These are phyloP conservation scores for Frieseomelitta varia DNA, from an alignment of 1,140 invertebrate genomes.

Conservation along the genomic window DNA sequence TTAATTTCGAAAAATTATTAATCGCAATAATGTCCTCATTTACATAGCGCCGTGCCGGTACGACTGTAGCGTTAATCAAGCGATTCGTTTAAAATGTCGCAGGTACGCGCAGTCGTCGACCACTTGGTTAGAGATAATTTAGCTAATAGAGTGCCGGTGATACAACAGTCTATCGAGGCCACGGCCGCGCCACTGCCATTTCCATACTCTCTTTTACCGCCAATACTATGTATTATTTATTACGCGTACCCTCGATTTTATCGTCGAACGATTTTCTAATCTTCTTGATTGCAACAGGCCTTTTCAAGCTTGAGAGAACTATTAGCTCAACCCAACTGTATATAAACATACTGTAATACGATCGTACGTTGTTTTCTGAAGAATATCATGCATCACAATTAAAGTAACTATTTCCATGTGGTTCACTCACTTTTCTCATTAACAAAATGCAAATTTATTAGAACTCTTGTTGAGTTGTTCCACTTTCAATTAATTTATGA, in stretches of 20 bases:
- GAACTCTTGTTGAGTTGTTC: too few relatives aligned
- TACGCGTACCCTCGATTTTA: not conserved
- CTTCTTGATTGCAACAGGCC: not conserved
- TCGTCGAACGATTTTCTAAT: not conserved
- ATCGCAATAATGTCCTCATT: slow-evolving; percentile 75
- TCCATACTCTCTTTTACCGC: not conserved
- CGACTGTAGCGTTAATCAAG: slow-evolving; percentile 51
- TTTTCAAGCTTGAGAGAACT: too few relatives aligned
- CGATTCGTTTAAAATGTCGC: slow-evolving; percentile 53
- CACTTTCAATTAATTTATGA: too few relatives aligned
- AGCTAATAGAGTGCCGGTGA: slow-evolving; percentile 53
- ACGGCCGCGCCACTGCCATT: not conserved
- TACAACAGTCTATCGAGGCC: slow-evolving; percentile 22
- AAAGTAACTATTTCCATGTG: too few relatives aligned
- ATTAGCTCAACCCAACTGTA: too few relatives aligned
- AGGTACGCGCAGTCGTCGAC: slow-evolving; percentile 18
- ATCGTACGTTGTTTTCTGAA: too few relatives aligned
- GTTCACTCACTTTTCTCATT: too few relatives aligned
- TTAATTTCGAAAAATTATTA: slow-evolving; percentile 79
- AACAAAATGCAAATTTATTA: too few relatives aligned
- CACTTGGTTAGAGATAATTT: slow-evolving; percentile 60
- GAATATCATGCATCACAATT: too few relatives aligned
- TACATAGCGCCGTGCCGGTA: slow-evolving; percentile 43
- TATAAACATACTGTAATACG: too few relatives aligned
- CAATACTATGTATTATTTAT: not conserved